Evolutionary conservation across 2,113 vertebrate species (phyloP).

Genomic region (Gymnocephalus cernua): DNA sequence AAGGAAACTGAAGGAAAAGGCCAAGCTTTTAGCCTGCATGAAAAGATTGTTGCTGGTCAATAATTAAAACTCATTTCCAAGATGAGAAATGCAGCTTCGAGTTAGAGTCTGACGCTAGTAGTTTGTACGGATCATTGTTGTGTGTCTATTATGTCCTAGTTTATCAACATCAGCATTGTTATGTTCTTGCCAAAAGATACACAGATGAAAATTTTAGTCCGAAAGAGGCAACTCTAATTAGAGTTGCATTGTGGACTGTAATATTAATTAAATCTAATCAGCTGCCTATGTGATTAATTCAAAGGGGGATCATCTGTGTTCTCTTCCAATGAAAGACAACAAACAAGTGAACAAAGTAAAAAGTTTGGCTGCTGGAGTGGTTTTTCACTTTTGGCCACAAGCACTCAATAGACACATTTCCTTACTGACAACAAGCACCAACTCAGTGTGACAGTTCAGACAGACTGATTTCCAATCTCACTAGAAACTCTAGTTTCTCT

Average conservation of each 20-base stretch:
- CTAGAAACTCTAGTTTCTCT: not conserved
- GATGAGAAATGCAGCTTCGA: conserved; percentile 12
- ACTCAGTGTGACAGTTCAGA: conserved; percentile 10
- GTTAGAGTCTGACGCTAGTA: not conserved
- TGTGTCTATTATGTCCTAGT: conserved; percentile 10
- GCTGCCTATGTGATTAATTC: not conserved
- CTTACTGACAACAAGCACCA: conserved; percentile 15
- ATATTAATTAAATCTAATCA: not conserved
- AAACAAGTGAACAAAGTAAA: not conserved
- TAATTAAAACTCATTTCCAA: conserved; percentile 51
- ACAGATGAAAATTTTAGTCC: not conserved
- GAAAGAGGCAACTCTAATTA: conserved; percentile 41
- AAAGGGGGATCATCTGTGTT: not conserved
- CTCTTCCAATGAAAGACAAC: not conserved
- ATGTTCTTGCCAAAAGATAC: not conserved
- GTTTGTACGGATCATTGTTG: conserved; percentile 9
- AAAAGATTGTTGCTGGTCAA: conserved; percentile 47
- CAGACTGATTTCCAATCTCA: not conserved
- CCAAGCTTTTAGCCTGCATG: conserved; percentile 36
- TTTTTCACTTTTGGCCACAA: conserved; percentile 12
- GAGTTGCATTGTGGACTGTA: not conserved
- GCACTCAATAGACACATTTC: not conserved
- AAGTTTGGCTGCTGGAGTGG: not conserved
- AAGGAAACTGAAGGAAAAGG: conserved; percentile 50
- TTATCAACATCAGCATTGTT: conserved; percentile 9